Evolutionary conservation across 2,113 vertebrate species (phyloP).

Genomic region (Dasyornis broadbenti): DNA sequence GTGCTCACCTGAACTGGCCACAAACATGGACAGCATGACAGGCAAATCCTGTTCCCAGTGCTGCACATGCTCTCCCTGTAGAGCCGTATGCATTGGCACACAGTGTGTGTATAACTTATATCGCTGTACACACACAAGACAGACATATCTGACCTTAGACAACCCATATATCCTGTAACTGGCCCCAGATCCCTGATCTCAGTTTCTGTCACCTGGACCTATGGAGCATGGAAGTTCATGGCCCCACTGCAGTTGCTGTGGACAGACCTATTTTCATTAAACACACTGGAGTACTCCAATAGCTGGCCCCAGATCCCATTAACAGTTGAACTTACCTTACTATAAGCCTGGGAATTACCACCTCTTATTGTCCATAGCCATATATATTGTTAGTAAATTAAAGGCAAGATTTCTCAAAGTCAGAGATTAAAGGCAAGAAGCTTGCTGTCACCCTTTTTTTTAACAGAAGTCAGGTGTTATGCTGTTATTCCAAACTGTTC

Average conservation of each 20-base stretch:
- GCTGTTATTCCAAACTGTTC: not conserved
- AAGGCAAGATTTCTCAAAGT: not conserved
- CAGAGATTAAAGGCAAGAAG: not conserved
- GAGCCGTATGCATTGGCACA: not conserved
- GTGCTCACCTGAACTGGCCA: not conserved
- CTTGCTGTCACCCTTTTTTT: not conserved
- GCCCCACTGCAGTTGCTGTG: not conserved
- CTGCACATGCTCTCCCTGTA: not conserved
- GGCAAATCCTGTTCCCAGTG: not conserved
- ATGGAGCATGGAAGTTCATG: not conserved
- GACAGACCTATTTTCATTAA: not conserved
- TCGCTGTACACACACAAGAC: not conserved
- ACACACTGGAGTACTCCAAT: not conserved
- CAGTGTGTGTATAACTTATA: not conserved
- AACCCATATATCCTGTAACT: not conserved
- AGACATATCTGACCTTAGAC: not conserved
- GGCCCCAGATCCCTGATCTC: not conserved
- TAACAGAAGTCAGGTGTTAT: not conserved
- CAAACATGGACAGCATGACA: not conserved
- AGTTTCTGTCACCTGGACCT: not conserved
- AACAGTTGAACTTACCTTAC: not conserved
- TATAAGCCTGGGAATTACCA: not conserved
- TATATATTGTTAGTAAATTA: not conserved
- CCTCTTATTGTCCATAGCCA: not conserved
- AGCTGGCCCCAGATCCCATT: not conserved